Percentiles rank a stretch among this genome's conserved stretches.
Evolutionary conservation across 2,113 vertebrate genomes (phyloP).

Genomic region (Glareola pratincola): DNA sequence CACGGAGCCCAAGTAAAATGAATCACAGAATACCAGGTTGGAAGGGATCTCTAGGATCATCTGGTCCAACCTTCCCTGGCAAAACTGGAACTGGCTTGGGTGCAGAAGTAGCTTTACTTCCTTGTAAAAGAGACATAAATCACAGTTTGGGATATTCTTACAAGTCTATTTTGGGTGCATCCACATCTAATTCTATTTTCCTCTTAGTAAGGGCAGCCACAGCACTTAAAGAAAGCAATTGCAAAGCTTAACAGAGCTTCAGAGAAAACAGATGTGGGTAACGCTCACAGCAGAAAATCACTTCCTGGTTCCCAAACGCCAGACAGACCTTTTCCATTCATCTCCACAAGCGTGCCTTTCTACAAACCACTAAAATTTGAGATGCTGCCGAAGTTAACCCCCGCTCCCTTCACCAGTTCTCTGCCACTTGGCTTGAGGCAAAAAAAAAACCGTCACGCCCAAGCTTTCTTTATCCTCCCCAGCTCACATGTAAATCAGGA

Average conservation of each 20-base stretch:
- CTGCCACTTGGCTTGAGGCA: background rate
- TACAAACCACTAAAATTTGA: background rate
- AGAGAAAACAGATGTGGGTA: background rate
- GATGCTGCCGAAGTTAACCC: background rate
- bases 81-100: background rate
- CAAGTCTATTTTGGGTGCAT: background rate
- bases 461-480: background rate
- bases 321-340: background rate
- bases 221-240: background rate
- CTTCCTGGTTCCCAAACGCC: background rate
- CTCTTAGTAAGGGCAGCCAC: background rate
- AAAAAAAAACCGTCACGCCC: background rate
- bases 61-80: background rate
- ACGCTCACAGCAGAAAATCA: background rate
- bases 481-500: background rate
- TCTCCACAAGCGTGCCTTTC: background rate
- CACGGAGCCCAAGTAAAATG: background rate
- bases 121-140: background rate
- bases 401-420: background rate
- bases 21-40: background rate
- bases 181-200: background rate
- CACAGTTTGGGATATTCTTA: background rate
- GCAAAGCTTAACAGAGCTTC: background rate
- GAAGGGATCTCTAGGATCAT: background rate
- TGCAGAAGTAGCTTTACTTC: background rate